These are phyloP conservation scores for Liposcelis brunnea DNA, from an alignment of 2,888 invertebrate genomes.

Conservation along the genomic window DNA sequence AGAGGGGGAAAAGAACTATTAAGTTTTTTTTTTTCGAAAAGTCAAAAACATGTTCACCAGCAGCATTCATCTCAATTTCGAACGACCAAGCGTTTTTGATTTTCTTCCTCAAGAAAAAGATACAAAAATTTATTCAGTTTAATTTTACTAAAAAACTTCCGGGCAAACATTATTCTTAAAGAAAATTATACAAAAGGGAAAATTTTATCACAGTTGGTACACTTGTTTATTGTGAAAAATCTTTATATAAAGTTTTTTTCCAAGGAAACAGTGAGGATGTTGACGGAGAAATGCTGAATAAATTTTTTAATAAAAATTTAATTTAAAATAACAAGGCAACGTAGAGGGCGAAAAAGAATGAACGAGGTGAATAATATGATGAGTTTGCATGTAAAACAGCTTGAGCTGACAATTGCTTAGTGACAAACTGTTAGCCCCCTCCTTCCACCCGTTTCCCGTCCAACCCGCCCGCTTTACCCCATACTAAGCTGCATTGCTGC, in stretches of 20 bases:
- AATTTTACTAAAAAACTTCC: too few relatives aligned
- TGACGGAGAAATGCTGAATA: constrained; percentile 8
- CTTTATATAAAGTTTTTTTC: too few relatives aligned
- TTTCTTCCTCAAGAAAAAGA: too few relatives aligned
- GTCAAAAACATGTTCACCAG: too few relatives aligned
- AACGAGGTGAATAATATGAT: constrained; percentile 7
- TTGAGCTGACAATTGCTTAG: constrained; percentile 3
- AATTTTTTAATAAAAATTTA: constrained; percentile 9
- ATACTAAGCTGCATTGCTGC: not conserved
- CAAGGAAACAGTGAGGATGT: not conserved
- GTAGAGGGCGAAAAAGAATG: constrained; percentile 4
- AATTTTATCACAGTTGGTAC: constrained; percentile 1
- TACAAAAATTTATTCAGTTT: too few relatives aligned
- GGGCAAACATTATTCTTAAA: too few relatives aligned
- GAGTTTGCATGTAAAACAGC: constrained; percentile 9
- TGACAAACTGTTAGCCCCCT: not conserved
- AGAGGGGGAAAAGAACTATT: too few relatives aligned
- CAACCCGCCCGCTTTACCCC: not conserved
- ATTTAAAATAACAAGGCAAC: constrained; percentile 8
- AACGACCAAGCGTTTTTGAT: too few relatives aligned
- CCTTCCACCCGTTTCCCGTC: not conserved
- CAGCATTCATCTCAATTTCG: too few relatives aligned
- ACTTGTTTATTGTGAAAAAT: too few relatives aligned
- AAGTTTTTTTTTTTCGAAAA: too few relatives aligned
- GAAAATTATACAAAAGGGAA: constrained; percentile 1